phyloP scores from a whole-genome alignment of 2,797 vertebrate genomes.

The Denticeps clupeoides region DNA sequence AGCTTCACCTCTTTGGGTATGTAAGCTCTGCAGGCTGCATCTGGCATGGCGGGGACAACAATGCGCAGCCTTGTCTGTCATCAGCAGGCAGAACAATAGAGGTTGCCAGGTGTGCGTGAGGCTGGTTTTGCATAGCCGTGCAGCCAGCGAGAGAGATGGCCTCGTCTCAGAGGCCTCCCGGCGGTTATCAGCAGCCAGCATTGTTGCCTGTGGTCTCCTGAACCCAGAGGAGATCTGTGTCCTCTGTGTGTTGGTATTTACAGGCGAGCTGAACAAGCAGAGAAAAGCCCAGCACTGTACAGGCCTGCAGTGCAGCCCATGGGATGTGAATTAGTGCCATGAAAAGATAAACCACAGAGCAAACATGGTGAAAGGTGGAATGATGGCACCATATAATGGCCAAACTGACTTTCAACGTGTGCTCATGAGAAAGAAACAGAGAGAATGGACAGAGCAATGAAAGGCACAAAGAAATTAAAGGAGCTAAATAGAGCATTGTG shows the following conservation, averaged over 20 bases:
- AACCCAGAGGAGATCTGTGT: slow-evolving; percentile 36
- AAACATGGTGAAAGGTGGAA: slow-evolving; percentile 46
- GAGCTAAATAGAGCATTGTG: slow-evolving; percentile 7
- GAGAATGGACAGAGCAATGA: slow-evolving; percentile 5
- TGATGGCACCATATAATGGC: slow-evolving; percentile 35
- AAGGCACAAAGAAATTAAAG: slow-evolving; percentile 2
- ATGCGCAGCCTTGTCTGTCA: slow-evolving; percentile 54
- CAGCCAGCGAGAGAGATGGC: slow-evolving; percentile 34
- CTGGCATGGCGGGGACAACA: slow-evolving; percentile 42
- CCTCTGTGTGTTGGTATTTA: slow-evolving; percentile 48
- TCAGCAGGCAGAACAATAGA: slow-evolving; percentile 46
- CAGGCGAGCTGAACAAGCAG: slow-evolving; percentile 31
- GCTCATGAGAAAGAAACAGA: slow-evolving; percentile 20
- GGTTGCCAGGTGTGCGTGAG: slow-evolving; percentile 57
- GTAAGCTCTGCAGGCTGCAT: slow-evolving; percentile 36
- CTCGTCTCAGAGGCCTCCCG: slow-evolving; percentile 21
- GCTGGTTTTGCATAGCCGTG: slow-evolving; percentile 63
- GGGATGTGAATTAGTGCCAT: slow-evolving; percentile 37
- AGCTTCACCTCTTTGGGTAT: slow-evolving; percentile 42
- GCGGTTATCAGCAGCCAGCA: slow-evolving; percentile 29
- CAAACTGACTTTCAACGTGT: slow-evolving; percentile 49
- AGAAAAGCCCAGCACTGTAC: slow-evolving; percentile 22
- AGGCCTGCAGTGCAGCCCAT: slow-evolving; percentile 30
- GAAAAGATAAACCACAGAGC: slow-evolving; percentile 45
- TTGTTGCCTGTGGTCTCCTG: slow-evolving; percentile 51